Evolutionary conservation across 2,113 vertebrate species (phyloP).

Genomic region (Oncorhynchus kisutch): DNA sequence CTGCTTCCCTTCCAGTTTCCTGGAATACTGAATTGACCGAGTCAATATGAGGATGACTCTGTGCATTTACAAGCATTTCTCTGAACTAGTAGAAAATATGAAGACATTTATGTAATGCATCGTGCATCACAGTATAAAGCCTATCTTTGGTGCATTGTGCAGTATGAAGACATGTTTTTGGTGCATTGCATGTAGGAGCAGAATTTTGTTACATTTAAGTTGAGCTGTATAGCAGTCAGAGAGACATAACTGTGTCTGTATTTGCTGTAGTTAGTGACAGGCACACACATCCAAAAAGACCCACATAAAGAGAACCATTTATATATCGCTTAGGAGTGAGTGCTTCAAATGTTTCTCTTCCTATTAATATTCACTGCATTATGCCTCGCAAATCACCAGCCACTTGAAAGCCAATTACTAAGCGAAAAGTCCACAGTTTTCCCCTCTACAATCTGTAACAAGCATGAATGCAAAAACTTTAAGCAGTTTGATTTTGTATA

Average conservation of each 20-base stretch:
- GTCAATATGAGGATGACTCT: neutral
- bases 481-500: conserved; percentile 35
- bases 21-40: neutral
- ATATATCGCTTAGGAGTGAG: conserved; percentile 10
- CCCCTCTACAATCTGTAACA: conserved; percentile 54
- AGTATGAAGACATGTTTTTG: neutral
- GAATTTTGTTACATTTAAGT: neutral
- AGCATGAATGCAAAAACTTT: conserved; percentile 29
- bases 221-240: neutral
- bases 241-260: neutral
- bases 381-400: conserved; percentile 52
- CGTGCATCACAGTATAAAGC: no score
- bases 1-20: neutral
- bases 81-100: neutral
- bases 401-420: conserved; percentile 66
- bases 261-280: neutral
- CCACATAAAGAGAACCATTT: conserved; percentile 25
- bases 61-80: neutral
- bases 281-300: conserved; percentile 9
- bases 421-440: conserved; percentile 54
- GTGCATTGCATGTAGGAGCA: neutral
- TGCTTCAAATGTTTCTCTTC: conserved; percentile 32
- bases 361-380: conserved; percentile 63
- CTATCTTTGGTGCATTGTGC: neutral
- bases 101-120: neutral